Evolutionary conservation across 2,888 invertebrate species (phyloP).

Genomic region (Acanthosepion lycidas): DNA sequence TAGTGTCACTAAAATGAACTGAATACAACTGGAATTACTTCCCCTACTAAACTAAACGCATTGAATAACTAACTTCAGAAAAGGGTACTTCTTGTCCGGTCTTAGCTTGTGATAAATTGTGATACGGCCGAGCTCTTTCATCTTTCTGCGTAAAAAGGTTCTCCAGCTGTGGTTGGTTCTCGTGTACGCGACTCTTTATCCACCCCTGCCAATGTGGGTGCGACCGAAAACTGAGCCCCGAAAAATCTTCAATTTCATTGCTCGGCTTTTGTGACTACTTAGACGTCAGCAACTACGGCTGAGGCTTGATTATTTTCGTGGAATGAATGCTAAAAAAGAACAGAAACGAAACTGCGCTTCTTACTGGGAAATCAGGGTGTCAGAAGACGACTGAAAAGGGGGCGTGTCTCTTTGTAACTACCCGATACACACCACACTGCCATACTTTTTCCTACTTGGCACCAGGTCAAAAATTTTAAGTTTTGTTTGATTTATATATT

Average conservation of each 20-base stretch:
- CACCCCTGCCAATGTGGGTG: neutral
- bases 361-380: neutral
- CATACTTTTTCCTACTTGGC: neutral
- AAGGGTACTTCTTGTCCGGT: neutral
- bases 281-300: too few relatives aligned
- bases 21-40: neutral
- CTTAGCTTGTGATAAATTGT: neutral
- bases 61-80: neutral
- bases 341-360: neutral
- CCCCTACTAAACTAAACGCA: neutral
- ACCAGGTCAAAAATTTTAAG: neutral
- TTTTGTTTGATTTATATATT: too few relatives aligned
- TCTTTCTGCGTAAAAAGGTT: neutral
- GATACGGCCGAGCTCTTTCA: neutral
- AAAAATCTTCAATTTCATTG: neutral
- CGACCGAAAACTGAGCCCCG: neutral
- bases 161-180: neutral
- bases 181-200: neutral
- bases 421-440: neutral
- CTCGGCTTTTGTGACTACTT: neutral
- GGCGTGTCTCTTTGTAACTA: neutral
- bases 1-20: neutral
- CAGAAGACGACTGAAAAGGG: neutral
- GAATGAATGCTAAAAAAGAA: too few relatives aligned
- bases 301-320: too few relatives aligned